Evolutionary conservation across 2,888 invertebrate species (phyloP).

Genomic region (Meiosimyza decipiens): DNA sequence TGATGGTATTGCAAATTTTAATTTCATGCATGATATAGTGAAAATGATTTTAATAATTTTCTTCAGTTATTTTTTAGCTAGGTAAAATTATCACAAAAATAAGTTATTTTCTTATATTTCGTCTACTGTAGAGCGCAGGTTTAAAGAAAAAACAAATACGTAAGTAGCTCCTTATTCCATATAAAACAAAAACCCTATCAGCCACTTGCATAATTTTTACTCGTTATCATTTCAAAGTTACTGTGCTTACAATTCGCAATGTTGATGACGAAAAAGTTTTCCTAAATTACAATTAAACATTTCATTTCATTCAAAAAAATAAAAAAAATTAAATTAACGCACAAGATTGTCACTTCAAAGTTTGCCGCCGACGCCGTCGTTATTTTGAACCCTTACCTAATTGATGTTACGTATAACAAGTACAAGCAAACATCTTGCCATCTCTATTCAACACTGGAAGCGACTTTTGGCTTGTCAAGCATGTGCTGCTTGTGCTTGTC

Average conservation of each 20-base stretch:
- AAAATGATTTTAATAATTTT: too few relatives aligned
- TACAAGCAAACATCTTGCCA: not conserved
- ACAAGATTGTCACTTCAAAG: slow-evolving; percentile 32
- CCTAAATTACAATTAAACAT: slow-evolving; percentile 31
- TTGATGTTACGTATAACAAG: not conserved
- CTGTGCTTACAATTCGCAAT: not conserved
- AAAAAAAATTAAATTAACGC: not conserved
- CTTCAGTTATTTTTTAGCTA: too few relatives aligned
- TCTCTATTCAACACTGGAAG: not conserved
- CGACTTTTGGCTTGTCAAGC: slow-evolving; percentile 11
- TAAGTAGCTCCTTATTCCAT: too few relatives aligned
- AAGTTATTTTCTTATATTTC: too few relatives aligned
- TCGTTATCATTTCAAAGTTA: too few relatives aligned
- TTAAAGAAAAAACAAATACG: not conserved
- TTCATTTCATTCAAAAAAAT: slow-evolving; percentile 18
- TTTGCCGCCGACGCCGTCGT: slow-evolving; percentile 8
- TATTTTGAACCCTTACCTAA: slow-evolving; percentile 3
- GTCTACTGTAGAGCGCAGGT: too few relatives aligned
- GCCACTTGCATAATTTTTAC: too few relatives aligned
- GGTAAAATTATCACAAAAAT: too few relatives aligned
- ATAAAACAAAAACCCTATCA: too few relatives aligned
- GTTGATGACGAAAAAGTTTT: slow-evolving; percentile 5
- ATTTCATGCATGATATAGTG: too few relatives aligned
- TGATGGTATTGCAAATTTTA: too few relatives aligned
- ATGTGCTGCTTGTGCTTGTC: slow-evolving; percentile 10